Evolutionary conservation across 1,140 invertebrate genomes (phyloP), one percentile per base, ranked within the genome.

Genomic region (Anadara kagoshimensis): DNA sequence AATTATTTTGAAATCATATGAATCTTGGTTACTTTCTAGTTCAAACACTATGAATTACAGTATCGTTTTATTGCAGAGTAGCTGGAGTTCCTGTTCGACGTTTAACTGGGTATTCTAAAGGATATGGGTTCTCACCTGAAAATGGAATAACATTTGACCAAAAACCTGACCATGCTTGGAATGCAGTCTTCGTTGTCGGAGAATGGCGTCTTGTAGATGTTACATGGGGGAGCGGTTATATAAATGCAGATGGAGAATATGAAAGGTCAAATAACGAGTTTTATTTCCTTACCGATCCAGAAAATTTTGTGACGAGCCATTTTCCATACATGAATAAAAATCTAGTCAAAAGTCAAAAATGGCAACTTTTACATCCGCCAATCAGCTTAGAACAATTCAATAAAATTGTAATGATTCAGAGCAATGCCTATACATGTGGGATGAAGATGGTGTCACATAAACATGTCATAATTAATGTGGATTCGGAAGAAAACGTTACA

Each of bases 61-160:
- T 62, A 24, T 16, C 53, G 2, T 64, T 64, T 5, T n/a, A 24
- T 29, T 72, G 26, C 54, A 79, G 77, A 57, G 69, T 66, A 14
- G 65, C 62, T 16, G 59, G 62, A n/a, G 73, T 79, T 51, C 73
- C 73, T 1, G 77, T 75, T 11, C 76, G 73, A 61, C 70, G 67
- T n/a, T 51, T 79, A 2, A 66, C 71, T 16, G 98, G 98, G 16
- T 98, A 98, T 89, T 97, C 95, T 57, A 99, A 99, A 88, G 98
- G 96, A 53, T 97, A 97, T 4, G 97, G 97, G 57, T 98, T 98
- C 87, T 95, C 97, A 85, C 97, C 97, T 0, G 96, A 96, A 0
- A 94, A 98, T 0, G 92, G 94, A 66, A 98, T 99, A 84, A 96
- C 97, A 76, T 97, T 78, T 97, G 97, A 89, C 95, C 98, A 7